Evolutionary conservation across 2,113 vertebrate species (phyloP), one percentile per base, ranked within the genome.

Genomic region (Cheirogaleus medius): DNA sequence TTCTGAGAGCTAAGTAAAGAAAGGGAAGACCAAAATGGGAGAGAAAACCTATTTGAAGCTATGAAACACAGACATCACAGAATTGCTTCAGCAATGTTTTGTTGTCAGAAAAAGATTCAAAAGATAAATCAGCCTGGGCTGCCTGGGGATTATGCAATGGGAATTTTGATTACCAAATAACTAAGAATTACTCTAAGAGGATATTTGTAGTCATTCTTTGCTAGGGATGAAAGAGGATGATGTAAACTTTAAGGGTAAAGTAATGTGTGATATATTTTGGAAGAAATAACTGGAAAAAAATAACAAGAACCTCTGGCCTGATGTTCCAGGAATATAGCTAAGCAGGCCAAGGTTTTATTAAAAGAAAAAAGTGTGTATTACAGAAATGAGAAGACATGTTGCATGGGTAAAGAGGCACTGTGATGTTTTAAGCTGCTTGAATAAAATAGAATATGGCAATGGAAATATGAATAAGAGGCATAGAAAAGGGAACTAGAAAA

Each of bases 221-320:
- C 69, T 84, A n/a, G 83, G 95, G 96, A 98, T 98, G 88, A 97
- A 97, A 97, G 96, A 93, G 39, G 37, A 85, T 97, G 98, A 98
- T 97, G 93, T 98, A 96, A 98, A 90, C 80, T 97, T 97, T 32
- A 73, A 97, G 92, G 91, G 73, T 85, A 95, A 96, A 97, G 56
- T 85, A 96, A 97, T 2, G 6, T 96, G 92, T 97, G 96, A 97
- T 97, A 66, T 81, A 90, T 90, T 98, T 96, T 97, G 97, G 97
- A 97, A 97, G 87, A 97, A 98, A 97, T 90, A 94, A 91, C 82
- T 98, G 97, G 97, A 96, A 98, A 98, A 92, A 98, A 97, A 96
- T 91, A 97, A 92, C 42, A 95, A 94, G 93, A 92, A 92, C 81
- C 82, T 96, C 87, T 97, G 96, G 87, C 93, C 95, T 66, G 37